A percentile compares a stretch with the other conserved stretches of the same genome.
Conservation (phyloP, 2,888 invertebrate species). For the Oscheius myriophilus region DNA sequence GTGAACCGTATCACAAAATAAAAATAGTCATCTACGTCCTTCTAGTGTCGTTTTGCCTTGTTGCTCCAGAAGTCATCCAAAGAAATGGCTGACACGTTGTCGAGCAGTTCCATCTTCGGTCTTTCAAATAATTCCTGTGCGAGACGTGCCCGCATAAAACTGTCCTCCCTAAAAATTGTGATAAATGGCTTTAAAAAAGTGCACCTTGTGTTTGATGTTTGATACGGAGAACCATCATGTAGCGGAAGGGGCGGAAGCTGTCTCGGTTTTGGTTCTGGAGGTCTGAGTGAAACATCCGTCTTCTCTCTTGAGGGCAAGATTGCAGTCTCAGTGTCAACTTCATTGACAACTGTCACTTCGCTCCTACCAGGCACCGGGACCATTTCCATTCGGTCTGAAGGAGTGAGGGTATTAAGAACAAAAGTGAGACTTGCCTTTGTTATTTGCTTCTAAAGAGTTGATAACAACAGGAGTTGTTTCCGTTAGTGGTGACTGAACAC, state of each 20-base stretch:
- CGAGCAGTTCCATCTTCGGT: constrained; percentile 57
- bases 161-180: constrained; percentile 42
- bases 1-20: not conserved
- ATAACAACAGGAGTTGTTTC: not conserved
- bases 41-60: constrained; percentile 8
- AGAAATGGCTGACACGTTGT: constrained; percentile 64
- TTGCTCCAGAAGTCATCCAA: constrained; percentile 67
- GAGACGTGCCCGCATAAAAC: constrained; percentile 38
- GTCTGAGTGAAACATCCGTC: not conserved
- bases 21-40: not conserved
- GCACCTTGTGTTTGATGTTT: constrained; percentile 42
- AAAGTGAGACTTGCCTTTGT: constrained; percentile 5
- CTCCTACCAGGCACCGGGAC: not conserved
- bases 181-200: not conserved
- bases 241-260: constrained; percentile 15
- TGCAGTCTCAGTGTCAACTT: constrained; percentile 14
- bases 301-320: constrained; percentile 5
- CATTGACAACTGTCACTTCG: constrained; percentile 18
- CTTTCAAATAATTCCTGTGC: constrained; percentile 56
- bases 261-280: constrained; percentile 5
- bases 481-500: not conserved
- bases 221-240: constrained; percentile 9
- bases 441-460: not conserved
- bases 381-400: too few species aligned
- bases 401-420: too few species aligned